These are phyloP conservation scores for Patiria pectinifera DNA, from an alignment of 53 echinoderm and acorn worm species.

Conservation along the genomic window DNA sequence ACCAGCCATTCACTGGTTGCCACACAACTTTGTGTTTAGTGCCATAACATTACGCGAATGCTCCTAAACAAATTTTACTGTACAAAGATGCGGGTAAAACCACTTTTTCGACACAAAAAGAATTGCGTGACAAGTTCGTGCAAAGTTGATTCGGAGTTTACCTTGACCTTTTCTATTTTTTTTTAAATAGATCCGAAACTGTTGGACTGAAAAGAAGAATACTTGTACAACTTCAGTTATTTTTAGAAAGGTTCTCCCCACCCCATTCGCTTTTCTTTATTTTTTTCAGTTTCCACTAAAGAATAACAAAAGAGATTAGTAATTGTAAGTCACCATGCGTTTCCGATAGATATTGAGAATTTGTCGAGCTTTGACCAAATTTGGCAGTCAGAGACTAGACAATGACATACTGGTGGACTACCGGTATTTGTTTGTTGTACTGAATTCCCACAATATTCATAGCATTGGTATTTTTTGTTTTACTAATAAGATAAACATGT, in stretches of 20 bases:
- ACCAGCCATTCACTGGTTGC: background rate
- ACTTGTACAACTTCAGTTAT: constrained; percentile 10
- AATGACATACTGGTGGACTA: background rate
- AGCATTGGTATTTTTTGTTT: background rate
- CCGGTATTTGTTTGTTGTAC: background rate
- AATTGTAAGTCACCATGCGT: background rate
- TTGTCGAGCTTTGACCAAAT: constrained; percentile 4
- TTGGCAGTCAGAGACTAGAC: background rate
- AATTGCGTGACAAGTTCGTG: background rate
- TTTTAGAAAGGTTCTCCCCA: constrained; percentile 24
- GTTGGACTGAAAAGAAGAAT: background rate
- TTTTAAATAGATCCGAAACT: too few relatives aligned
- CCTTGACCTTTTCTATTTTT: constrained; percentile 2
- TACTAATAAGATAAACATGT: background rate
- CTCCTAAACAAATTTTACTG: background rate
- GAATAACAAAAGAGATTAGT: background rate
- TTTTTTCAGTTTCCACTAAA: background rate
- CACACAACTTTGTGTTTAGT: background rate
- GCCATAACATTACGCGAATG: background rate
- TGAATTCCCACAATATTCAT: background rate
- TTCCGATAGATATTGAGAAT: background rate
- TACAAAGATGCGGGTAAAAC: background rate
- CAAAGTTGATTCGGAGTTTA: background rate
- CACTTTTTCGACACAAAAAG: background rate
- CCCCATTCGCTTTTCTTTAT: background rate